Percentiles rank a stretch among this genome's conserved stretches.
Evolutionary conservation across 92 coral and sea anemone species (phyloP).

Genomic region (Galaxea fascicularis): DNA sequence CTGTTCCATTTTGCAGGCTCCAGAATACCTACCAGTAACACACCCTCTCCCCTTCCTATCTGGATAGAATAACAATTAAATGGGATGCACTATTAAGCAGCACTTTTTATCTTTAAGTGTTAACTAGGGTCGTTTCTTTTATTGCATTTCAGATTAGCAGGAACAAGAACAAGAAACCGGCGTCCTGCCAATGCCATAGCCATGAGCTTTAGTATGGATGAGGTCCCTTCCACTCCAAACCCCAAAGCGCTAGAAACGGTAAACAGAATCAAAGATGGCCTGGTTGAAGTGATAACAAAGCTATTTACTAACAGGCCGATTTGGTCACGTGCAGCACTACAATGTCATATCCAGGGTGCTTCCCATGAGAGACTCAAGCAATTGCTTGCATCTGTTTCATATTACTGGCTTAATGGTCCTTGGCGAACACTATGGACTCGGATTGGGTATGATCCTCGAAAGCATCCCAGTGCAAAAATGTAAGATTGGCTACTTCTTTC

Average conservation of each 20-base stretch:
- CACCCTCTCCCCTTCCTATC: no score
- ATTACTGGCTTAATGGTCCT: constrained; percentile 93
- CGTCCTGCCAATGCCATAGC: constrained; percentile 75
- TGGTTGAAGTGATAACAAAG: constrained; percentile 68
- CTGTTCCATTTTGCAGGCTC: no score
- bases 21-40: no score
- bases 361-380: constrained; percentile 60
- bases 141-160: constrained; percentile 24
- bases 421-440: constrained; percentile 95
- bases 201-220: constrained; percentile 60
- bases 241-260: constrained; percentile 70
- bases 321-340: constrained; percentile 90
- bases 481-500: constrained; percentile 30
- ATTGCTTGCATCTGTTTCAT: constrained; percentile 73
- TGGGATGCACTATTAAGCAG: no score
- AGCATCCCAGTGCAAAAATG: constrained; percentile 93
- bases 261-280: constrained; percentile 61
- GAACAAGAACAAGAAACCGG: constrained; percentile 65
- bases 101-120: no score
- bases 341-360: constrained; percentile 69
- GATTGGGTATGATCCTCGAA: constrained; percentile 95
- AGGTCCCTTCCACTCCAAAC: constrained; percentile 74
- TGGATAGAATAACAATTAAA: no score
- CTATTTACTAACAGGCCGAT: constrained; percentile 88
- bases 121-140: not conserved